A percentile compares a stretch with the other conserved stretches of the same genome.
phyloP scores from a whole-genome alignment of 2,797 vertebrate genomes.

The Vespertilio murinus region DNA sequence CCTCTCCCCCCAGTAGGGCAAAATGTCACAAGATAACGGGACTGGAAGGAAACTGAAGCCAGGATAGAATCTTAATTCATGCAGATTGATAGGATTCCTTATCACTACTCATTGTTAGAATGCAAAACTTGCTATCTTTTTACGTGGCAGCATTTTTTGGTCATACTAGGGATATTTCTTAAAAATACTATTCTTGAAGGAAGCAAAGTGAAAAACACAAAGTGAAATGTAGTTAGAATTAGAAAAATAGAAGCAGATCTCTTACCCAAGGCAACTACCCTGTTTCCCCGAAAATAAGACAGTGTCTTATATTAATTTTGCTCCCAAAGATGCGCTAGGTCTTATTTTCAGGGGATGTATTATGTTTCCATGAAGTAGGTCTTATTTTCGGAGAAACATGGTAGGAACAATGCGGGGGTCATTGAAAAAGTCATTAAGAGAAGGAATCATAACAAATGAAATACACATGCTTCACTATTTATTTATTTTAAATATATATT shows the following conservation, averaged over 20 bases:
- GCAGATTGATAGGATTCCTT: conserved; percentile 21
- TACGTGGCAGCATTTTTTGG: background rate
- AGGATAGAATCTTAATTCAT: conserved; percentile 45
- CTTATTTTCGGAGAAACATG: too few relatives aligned
- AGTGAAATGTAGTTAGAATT: conserved; percentile 7
- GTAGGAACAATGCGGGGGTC: background rate
- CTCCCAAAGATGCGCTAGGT: too few relatives aligned
- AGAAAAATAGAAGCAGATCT: background rate
- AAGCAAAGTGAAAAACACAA: background rate
- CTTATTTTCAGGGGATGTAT: too few relatives aligned
- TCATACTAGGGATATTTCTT: conserved; percentile 2
- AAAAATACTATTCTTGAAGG: background rate
- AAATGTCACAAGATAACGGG: background rate
- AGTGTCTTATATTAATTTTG: too few relatives aligned
- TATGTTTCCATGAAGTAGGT: too few relatives aligned
- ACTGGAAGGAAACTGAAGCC: conserved; percentile 51
- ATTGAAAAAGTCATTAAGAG: background rate
- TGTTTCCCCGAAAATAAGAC: too few relatives aligned
- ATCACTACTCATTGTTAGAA: conserved; percentile 6
- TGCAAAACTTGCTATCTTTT: background rate
- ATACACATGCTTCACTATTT: background rate
- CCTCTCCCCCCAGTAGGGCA: background rate
- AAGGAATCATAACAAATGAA: conserved; percentile 14
- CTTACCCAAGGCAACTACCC: background rate
- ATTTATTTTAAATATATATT: background rate